A percentile compares a stretch with the other conserved stretches of the same genome.
phyloP scores from a whole-genome alignment of 2,888 invertebrate genomes.

The Smittia aterrima region DNA sequence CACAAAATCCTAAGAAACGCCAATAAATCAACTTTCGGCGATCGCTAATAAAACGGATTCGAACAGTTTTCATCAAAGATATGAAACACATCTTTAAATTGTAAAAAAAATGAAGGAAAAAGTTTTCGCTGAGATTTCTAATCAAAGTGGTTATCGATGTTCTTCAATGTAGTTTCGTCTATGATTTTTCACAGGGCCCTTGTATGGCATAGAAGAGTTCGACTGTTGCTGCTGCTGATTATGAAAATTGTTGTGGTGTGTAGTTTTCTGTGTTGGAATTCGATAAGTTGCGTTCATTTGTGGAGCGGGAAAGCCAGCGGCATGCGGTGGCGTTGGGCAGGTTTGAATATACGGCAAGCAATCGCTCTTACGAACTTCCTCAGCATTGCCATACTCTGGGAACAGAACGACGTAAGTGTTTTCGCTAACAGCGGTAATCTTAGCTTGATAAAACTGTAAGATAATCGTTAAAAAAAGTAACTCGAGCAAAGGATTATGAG shows the following conservation, averaged over 20 bases:
- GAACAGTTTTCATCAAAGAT: neutral
- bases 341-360: constrained; percentile 65
- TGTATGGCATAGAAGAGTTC: neutral
- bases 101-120: neutral
- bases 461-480: constrained; percentile 46
- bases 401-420: constrained; percentile 83
- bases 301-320: neutral
- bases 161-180: neutral
- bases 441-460: constrained; percentile 75
- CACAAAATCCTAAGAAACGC: neutral
- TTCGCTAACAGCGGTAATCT: constrained; percentile 76
- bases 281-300: constrained; percentile 17
- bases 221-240: neutral
- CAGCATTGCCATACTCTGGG: constrained; percentile 84
- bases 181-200: neutral
- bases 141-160: neutral
- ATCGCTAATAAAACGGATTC: neutral
- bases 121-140: neutral
- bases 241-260: neutral
- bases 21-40: neutral
- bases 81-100: too few relatives aligned
- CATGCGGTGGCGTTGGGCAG: constrained; percentile 1
- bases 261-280: neutral
- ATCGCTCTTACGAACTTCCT: constrained; percentile 80
- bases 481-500: constrained; percentile 42